phyloP scores from a whole-genome alignment of 2,797 vertebrate species.

The Poecilia picta region DNA sequence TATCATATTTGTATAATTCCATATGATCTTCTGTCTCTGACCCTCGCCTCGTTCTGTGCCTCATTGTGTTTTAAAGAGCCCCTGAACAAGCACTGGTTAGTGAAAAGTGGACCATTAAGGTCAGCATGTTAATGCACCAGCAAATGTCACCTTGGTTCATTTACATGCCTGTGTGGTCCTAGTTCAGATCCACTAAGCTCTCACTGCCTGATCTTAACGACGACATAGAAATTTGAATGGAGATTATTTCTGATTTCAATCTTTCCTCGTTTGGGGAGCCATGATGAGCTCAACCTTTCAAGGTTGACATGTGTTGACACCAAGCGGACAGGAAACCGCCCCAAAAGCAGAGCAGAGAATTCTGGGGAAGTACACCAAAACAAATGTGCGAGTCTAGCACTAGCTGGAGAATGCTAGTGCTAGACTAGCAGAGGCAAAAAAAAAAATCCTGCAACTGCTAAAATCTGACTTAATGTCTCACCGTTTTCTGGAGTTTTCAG shows the following conservation, averaged over 20 bases:
- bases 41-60: not conserved
- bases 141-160: not conserved
- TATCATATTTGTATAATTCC: not conserved
- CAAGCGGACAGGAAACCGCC: too few relatives aligned
- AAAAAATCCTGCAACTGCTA: too few relatives aligned
- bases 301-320: too few relatives aligned
- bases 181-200: not conserved
- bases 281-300: too few relatives aligned
- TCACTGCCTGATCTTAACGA: not conserved
- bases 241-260: not conserved
- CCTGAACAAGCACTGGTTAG: not conserved
- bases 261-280: not conserved
- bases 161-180: not conserved
- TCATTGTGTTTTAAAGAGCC: not conserved
- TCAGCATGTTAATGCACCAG: not conserved
- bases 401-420: too few relatives aligned
- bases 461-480: too few relatives aligned
- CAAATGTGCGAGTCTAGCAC: too few relatives aligned
- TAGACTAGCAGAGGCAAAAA: too few relatives aligned
- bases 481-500: too few relatives aligned
- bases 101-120: slow-evolving; percentile 2
- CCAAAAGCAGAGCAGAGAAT: too few relatives aligned
- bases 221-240: not conserved
- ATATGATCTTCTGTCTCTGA: not conserved
- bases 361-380: too few relatives aligned